Percentiles rank a stretch among this genome's conserved stretches.
These are phyloP conservation scores for Percina caprodes DNA, from an alignment of 2,113 vertebrate genomes.

Conservation along the genomic window DNA sequence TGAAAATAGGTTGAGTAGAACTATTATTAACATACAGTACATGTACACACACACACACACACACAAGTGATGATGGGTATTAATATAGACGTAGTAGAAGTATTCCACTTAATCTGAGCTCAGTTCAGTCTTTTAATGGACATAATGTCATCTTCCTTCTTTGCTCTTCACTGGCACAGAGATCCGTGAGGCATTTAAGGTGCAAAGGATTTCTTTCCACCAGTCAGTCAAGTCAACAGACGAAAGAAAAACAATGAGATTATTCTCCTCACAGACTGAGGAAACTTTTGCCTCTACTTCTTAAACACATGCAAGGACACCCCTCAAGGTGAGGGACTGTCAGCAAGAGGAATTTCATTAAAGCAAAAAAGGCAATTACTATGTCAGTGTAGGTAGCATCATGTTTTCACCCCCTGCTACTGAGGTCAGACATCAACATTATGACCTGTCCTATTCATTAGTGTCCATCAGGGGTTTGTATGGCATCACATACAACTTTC, in stretches of 20 bases:
- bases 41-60: too few relatives aligned
- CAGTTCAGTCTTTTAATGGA: background rate
- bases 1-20: too few relatives aligned
- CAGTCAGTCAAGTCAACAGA: constrained; percentile 8
- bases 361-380: constrained; percentile 58
- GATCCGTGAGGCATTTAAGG: constrained; percentile 9
- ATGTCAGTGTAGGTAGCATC: constrained; percentile 31
- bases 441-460: constrained; percentile 58
- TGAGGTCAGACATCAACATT: constrained; percentile 59
- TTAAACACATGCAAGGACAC: constrained; percentile 60
- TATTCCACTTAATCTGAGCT: background rate
- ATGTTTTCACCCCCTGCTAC: constrained; percentile 34
- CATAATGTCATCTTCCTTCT: background rate
- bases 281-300: constrained; percentile 51
- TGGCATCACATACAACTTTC: constrained; percentile 2
- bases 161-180: background rate
- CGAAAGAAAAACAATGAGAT: background rate
- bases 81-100: background rate
- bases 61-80: background rate
- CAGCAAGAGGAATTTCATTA: constrained; percentile 67
- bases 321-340: constrained; percentile 60
- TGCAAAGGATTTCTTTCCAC: constrained; percentile 4
- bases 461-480: constrained; percentile 53
- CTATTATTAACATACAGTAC: too few relatives aligned
- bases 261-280: constrained; percentile 44